A percentile compares a stretch with the other conserved stretches of the same genome.
Conservation (phyloP, 92 coral and sea anemone species). For the Nematostella vectensis region DNA sequence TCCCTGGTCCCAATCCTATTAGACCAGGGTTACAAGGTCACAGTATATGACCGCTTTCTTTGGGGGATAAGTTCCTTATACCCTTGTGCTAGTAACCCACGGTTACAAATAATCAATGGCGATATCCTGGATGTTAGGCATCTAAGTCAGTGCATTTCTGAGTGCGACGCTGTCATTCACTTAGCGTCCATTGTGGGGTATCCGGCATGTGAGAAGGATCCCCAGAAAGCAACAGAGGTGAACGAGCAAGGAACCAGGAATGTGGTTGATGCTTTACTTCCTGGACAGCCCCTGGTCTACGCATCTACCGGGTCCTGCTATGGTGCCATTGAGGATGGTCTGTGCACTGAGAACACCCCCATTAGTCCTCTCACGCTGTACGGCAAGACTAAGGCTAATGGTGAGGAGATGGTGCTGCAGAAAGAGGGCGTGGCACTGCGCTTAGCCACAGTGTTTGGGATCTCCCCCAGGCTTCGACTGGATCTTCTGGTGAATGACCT, state of each 20-base stretch:
- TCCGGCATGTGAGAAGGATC: slow-evolving; percentile 88
- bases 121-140: slow-evolving; percentile 58
- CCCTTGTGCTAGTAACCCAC: slow-evolving; percentile 44
- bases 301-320: slow-evolving; percentile 98
- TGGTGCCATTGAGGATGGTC: slow-evolving; percentile 77
- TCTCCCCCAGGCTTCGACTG: slow-evolving; percentile 77
- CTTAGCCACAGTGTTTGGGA: slow-evolving; percentile 90
- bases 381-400: slow-evolving; percentile 81
- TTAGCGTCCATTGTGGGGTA: slow-evolving; percentile 90
- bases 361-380: slow-evolving; percentile 82
- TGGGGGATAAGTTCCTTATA: slow-evolving; percentile 74
- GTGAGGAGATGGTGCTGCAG: slow-evolving; percentile 56
- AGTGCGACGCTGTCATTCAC: slow-evolving; percentile 62
- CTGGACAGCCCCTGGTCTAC: slow-evolving; percentile 65
- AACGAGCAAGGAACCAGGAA: slow-evolving; percentile 82
- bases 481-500: slow-evolving; percentile 87
- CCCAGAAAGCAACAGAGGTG: slow-evolving; percentile 37
- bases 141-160: slow-evolving; percentile 37
- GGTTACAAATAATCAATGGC: slow-evolving; percentile 56
- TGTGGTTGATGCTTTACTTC: slow-evolving; percentile 46
- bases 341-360: slow-evolving; percentile 82
- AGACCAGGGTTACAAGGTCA: slow-evolving; percentile 49
- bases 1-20: slow-evolving; percentile 83
- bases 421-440: slow-evolving; percentile 69
- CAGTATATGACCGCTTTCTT: slow-evolving; percentile 64